Conservation (phyloP, 2,797 vertebrate species). For the Siniperca undulata region DNA sequence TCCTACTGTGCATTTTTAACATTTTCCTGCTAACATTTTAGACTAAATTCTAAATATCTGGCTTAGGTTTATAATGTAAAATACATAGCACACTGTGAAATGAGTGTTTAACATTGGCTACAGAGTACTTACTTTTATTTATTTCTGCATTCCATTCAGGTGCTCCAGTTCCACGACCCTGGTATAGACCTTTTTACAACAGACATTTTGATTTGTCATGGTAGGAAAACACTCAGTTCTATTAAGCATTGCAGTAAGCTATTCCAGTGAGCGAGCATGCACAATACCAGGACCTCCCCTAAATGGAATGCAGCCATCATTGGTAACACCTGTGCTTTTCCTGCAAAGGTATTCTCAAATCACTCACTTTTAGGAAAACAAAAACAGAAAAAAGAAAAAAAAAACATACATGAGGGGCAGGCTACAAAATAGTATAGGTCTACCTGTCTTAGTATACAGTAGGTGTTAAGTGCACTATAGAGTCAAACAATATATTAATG, state of each 20-base stretch:
- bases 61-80: background rate
- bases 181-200: too few species aligned
- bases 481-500: background rate
- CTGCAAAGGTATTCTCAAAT: background rate
- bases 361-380: too few species aligned
- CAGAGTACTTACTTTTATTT: background rate
- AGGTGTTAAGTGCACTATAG: background rate
- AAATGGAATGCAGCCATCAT: background rate
- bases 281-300: background rate
- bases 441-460: background rate
- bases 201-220: too few species aligned
- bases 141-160: background rate
- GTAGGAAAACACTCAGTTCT: background rate
- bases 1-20: background rate
- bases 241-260: background rate
- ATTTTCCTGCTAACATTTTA: background rate
- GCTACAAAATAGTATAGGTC: background rate
- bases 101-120: too few species aligned
- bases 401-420: background rate
- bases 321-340: background rate
- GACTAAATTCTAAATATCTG: too few species aligned
- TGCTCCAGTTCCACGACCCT: background rate
- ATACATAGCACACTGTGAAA: background rate
- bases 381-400: too few species aligned
- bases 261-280: background rate